Evolutionary conservation across 2,797 vertebrate genomes (phyloP).

Genomic region (Menidia menidia): DNA sequence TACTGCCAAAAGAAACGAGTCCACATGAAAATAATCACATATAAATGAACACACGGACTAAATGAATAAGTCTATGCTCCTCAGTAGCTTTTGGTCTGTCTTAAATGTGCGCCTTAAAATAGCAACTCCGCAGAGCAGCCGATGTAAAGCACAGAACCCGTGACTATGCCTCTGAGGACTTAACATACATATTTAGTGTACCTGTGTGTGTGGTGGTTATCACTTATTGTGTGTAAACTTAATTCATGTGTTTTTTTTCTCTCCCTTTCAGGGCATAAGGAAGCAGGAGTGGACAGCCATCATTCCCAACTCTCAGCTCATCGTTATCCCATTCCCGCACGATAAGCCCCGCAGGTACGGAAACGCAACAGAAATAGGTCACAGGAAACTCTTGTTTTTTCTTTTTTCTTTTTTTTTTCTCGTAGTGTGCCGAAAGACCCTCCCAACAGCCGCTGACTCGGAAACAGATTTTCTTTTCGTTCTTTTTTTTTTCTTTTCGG

Average conservation of each 20-base stretch:
- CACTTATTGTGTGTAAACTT: conserved; percentile 6
- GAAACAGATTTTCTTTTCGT: conserved; percentile 38
- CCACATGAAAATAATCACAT: conserved; percentile 19
- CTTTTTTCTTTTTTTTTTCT: conserved; percentile 1
- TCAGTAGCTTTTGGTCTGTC: conserved; percentile 43
- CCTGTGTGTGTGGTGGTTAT: not conserved
- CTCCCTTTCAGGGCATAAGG: conserved; percentile 82
- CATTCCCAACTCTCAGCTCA: conserved; percentile 98
- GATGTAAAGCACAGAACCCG: conserved; percentile 23
- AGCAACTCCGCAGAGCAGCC: conserved; percentile 26
- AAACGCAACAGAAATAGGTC: not conserved
- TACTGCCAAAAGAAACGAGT: conserved; percentile 15
- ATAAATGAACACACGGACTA: not conserved
- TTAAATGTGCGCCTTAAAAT: conserved; percentile 71
- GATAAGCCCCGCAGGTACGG: conserved; percentile 89
- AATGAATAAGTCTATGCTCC: conserved; percentile 14
- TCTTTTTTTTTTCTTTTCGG: conserved; percentile 23
- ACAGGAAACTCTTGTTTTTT: not conserved
- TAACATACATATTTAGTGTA: conserved; percentile 45
- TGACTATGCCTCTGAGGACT: conserved; percentile 49
- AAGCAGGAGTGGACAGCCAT: conserved; percentile 97
- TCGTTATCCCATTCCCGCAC: conserved; percentile 94
- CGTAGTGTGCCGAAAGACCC: conserved; percentile 1
- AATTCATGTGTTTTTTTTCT: conserved; percentile 20
- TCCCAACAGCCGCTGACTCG: conserved; percentile 25